Evolutionary conservation across 2,888 invertebrate species (phyloP).

Genomic region (Thymelicus lineola): DNA sequence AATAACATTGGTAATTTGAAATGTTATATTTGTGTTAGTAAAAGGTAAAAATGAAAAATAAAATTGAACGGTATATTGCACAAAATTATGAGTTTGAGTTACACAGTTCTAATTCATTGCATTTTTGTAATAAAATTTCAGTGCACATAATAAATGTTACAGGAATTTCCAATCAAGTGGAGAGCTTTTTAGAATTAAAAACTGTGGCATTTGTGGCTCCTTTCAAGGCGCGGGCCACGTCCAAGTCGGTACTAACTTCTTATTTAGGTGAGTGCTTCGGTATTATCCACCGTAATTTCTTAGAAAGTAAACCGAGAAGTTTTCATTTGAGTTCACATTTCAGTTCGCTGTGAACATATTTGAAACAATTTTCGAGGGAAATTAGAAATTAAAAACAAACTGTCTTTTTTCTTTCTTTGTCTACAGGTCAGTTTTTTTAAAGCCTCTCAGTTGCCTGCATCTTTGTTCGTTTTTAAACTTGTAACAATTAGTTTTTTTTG

Average conservation of each 20-base stretch:
- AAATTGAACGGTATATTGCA: no score
- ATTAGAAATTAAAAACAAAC: neutral
- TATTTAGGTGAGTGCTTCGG: conserved; percentile 62
- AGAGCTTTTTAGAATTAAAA: conserved; percentile 74
- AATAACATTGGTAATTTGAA: no score
- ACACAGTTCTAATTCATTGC: neutral
- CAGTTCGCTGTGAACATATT: conserved; percentile 4
- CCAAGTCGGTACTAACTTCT: conserved; percentile 57
- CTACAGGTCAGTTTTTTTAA: no score
- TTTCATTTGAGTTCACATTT: conserved; percentile 30
- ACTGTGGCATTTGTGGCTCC: conserved; percentile 61
- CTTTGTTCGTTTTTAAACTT: no score
- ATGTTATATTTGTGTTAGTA: no score
- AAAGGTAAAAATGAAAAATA: no score
- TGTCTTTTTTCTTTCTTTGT: neutral
- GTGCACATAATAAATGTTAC: conserved; percentile 28
- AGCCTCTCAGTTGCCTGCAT: no score
- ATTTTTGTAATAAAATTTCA: conserved; percentile 20
- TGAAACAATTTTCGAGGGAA: neutral
- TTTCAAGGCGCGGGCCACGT: conserved; percentile 52
- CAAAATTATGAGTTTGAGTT: no score
- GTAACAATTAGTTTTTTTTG: no score
- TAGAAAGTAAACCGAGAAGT: conserved; percentile 52
- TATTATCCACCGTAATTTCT: conserved; percentile 58
- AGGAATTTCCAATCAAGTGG: conserved; percentile 59